Percentiles rank a stretch among this genome's conserved stretches.
phyloP scores from a whole-genome alignment of 2,888 invertebrate genomes.

The Shargacucullia verbasci region DNA sequence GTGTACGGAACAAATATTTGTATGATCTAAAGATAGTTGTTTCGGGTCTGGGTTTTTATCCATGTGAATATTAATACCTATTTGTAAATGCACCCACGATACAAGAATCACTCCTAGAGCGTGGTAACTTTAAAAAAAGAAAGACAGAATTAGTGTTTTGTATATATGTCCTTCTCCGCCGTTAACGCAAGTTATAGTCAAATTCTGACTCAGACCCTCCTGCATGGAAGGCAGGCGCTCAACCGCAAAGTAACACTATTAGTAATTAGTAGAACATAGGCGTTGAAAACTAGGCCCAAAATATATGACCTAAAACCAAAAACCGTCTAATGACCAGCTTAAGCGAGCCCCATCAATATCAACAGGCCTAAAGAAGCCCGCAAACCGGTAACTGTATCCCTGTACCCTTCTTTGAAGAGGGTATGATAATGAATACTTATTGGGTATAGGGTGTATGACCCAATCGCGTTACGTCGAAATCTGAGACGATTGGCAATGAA shows the following conservation, averaged over 20 bases:
- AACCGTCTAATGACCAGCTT: slow-evolving; percentile 30
- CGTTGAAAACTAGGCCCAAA: slow-evolving; percentile 13
- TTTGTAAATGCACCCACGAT: too few species aligned
- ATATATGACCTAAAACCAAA: slow-evolving; percentile 36
- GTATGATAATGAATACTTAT: slow-evolving; percentile 26
- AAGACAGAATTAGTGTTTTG: too few species aligned
- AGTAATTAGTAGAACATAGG: slow-evolving; percentile 11
- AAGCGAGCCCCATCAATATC: slow-evolving; percentile 27
- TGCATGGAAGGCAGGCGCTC: too few species aligned
- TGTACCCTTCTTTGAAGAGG: slow-evolving; percentile 44
- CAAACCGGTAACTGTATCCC: slow-evolving; percentile 40
- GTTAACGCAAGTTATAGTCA: too few species aligned
- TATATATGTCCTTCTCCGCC: too few species aligned
- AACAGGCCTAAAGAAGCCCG: slow-evolving; percentile 9
- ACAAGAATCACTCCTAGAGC: too few species aligned
- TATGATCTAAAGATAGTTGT: too few species aligned
- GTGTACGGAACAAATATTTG: too few species aligned
- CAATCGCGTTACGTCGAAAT: slow-evolving; percentile 40
- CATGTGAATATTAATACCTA: too few species aligned
- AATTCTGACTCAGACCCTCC: too few species aligned
- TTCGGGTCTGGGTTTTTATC: too few species aligned
- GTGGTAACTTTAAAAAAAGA: too few species aligned
- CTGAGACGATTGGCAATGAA: slow-evolving; percentile 31
- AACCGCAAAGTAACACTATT: slow-evolving; percentile 9
- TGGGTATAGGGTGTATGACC: slow-evolving; percentile 19